Conservation (phyloP, 2,797 vertebrate genomes). For the Pteronotus mesoamericanus region DNA sequence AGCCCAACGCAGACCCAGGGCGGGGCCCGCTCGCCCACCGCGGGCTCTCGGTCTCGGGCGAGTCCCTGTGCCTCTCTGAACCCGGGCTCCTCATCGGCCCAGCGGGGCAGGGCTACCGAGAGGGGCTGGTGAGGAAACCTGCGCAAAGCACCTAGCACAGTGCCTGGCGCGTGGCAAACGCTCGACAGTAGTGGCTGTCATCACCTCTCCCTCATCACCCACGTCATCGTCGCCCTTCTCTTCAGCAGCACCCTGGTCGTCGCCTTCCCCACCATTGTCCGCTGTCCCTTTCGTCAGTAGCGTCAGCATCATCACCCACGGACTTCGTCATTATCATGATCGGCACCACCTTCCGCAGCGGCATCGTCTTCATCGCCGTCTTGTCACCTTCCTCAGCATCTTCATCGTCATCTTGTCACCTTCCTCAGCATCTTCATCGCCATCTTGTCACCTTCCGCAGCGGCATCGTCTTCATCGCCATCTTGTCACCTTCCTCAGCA, state of each 20-base stretch:
- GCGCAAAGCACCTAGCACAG: background rate
- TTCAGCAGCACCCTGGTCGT: background rate
- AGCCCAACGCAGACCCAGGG: too few relatives aligned
- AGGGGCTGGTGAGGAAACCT: rapidly evolving
- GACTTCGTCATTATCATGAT: background rate
- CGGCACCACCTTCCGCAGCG: too few relatives aligned
- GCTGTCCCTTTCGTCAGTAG: rapidly evolving
- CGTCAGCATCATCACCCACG: background rate
- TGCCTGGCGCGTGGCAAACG: rapidly evolving
- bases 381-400: too few relatives aligned
- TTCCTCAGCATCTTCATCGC: too few relatives aligned
- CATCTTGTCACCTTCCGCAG: too few relatives aligned
- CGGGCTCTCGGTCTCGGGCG: background rate
- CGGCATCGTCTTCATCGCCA: too few relatives aligned
- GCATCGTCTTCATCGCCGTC: background rate
- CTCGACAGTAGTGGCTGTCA: rapidly evolving
- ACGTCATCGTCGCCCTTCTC: background rate
- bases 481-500: too few relatives aligned
- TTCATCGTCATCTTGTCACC: too few relatives aligned
- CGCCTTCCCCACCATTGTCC: rapidly evolving
- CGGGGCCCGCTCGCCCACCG: background rate
- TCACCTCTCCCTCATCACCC: background rate
- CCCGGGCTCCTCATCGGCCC: rapidly evolving
- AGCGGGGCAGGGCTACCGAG: rapidly evolving
- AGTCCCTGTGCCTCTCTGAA: background rate